Percentiles rank a stretch among this genome's conserved stretches.
Evolutionary conservation across 2,797 vertebrate species (phyloP).

Genomic region (Crypturellus tataupa): DNA sequence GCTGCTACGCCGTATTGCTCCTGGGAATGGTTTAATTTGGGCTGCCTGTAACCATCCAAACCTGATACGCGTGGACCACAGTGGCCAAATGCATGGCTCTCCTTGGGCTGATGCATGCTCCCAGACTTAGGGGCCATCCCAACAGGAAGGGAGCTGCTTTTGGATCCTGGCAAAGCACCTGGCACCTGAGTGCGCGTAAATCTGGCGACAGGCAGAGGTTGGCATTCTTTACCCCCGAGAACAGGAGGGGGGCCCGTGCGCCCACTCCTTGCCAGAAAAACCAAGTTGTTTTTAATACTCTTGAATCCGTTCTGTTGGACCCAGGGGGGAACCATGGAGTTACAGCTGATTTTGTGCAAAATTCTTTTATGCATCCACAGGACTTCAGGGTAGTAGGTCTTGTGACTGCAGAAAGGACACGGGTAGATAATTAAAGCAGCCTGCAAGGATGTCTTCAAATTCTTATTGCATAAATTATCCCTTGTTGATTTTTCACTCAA

Average conservation of each 20-base stretch:
- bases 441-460: conserved; percentile 75
- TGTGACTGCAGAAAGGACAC: conserved; percentile 93
- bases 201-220: conserved; percentile 86
- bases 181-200: conserved; percentile 90
- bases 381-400: conserved; percentile 93
- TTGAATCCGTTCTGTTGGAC: conserved; percentile 85
- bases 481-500: conserved; percentile 81
- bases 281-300: conserved; percentile 82
- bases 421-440: conserved; percentile 87
- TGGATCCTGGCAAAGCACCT: conserved; percentile 62
- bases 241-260: conserved; percentile 94
- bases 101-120: conserved; percentile 67
- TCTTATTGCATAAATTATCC: conserved; percentile 69
- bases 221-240: conserved; percentile 94
- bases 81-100: conserved; percentile 24
- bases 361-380: conserved; percentile 97
- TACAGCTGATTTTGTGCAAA: conserved; percentile 91
- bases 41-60: conserved; percentile 74
- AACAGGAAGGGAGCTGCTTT: conserved; percentile 70
- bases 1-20: conserved; percentile 57
- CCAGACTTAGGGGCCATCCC: conserved; percentile 52
- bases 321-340: conserved; percentile 89
- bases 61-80: conserved; percentile 59
- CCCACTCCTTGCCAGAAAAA: conserved; percentile 84
- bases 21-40: conserved; percentile 77